These are phyloP conservation scores for Epinotia bilunana DNA, from an alignment of 2,888 invertebrate genomes.

Conservation along the genomic window DNA sequence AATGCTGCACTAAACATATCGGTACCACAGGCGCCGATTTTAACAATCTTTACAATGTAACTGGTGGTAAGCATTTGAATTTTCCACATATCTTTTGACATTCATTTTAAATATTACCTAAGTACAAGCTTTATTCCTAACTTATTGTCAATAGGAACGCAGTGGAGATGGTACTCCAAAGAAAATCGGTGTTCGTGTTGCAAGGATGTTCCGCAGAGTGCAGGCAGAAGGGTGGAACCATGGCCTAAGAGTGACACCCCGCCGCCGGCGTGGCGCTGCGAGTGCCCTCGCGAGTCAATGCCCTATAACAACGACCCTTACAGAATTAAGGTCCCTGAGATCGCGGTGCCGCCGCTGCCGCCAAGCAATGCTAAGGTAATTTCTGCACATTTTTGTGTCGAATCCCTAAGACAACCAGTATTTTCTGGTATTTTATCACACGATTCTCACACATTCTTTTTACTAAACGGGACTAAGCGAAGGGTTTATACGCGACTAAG, in stretches of 20 bases:
- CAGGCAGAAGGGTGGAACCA: conserved; percentile 63
- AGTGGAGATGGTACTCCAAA: conserved; percentile 57
- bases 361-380: conserved; percentile 73
- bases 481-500: too few relatives aligned
- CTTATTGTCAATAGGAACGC: conserved; percentile 49
- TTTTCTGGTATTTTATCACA: not conserved
- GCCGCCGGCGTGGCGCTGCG: conserved; percentile 62
- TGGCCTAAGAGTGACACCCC: conserved; percentile 67
- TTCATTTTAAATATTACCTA: not conserved
- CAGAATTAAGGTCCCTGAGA: conserved; percentile 72
- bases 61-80: conserved; percentile 1
- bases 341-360: conserved; percentile 72
- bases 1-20: conserved; percentile 57
- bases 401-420: not conserved
- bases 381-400: not conserved
- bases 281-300: conserved; percentile 66
- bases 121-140: not conserved
- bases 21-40: conserved; percentile 55
- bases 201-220: conserved; percentile 62
- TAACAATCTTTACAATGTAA: conserved; percentile 45
- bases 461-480: too few relatives aligned
- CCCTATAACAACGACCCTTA: conserved; percentile 76
- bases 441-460: too few relatives aligned
- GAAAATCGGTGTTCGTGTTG: conserved; percentile 59
- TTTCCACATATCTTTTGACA: not conserved